Percentiles rank a stretch among this genome's conserved stretches.
phyloP scores from a whole-genome alignment of 2,888 invertebrate genomes.

The Hirudinaria manillensis region DNA sequence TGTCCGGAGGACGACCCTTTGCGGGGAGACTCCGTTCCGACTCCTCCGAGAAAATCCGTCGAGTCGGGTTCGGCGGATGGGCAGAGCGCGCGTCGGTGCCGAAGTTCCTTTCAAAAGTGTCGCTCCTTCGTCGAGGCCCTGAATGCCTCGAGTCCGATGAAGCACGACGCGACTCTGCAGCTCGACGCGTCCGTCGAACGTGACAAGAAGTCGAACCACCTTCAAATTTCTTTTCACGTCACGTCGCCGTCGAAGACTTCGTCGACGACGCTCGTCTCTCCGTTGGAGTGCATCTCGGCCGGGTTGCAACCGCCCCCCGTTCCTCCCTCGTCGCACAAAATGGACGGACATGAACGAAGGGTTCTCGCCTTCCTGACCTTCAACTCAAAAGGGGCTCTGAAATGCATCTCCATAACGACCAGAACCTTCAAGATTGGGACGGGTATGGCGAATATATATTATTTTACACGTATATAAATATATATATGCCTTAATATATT shows the following conservation, averaged over 20 bases:
- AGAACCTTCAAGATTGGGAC: conserved; percentile 14
- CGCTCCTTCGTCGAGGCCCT: background rate
- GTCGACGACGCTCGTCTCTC: background rate
- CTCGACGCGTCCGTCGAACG: background rate
- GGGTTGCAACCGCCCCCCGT: background rate
- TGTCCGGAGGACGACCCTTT: background rate
- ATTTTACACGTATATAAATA: background rate
- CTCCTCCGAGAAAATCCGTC: too few species aligned
- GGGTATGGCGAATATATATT: background rate
- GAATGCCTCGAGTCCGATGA: background rate
- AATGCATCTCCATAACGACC: conserved; percentile 7
- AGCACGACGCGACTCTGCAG: background rate
- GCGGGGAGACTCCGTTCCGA: background rate
- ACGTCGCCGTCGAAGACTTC: background rate
- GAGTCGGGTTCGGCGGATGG: background rate
- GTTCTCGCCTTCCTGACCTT: background rate
- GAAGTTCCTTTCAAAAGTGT: conserved; percentile 1
- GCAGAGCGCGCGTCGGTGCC: background rate
- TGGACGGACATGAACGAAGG: background rate
- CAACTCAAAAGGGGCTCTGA: background rate
- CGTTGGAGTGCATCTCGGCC: background rate
- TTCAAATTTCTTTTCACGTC: too few species aligned
- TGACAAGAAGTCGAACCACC: background rate
- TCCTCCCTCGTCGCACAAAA: background rate
- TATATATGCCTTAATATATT: too few species aligned